phyloP scores from a whole-genome alignment of 2,113 vertebrate genomes.

The Hoplias malabaricus region DNA sequence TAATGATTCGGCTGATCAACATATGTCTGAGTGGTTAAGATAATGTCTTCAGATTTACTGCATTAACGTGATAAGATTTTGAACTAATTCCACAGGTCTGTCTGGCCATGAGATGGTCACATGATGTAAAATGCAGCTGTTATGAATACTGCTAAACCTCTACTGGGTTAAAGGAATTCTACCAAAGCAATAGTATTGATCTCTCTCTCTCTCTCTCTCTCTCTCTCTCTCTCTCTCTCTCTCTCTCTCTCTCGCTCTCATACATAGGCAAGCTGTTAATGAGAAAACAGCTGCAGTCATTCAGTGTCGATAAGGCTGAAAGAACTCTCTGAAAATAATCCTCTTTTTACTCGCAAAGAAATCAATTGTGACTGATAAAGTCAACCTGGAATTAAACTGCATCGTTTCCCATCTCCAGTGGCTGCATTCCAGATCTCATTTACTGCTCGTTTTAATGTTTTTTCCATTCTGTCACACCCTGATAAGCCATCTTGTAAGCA shows the following conservation, averaged over 20 bases:
- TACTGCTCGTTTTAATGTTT: constrained; percentile 46
- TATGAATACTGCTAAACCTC: too few relatives aligned
- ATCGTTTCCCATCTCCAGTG: constrained; percentile 38
- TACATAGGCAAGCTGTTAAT: constrained; percentile 27
- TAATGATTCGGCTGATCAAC: too few relatives aligned
- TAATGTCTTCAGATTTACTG: too few relatives aligned
- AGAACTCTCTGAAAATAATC: constrained; percentile 30
- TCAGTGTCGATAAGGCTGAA: constrained; percentile 46
- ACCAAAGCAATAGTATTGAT: too few relatives aligned
- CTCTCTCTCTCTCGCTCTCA: not conserved
- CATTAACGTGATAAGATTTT: too few relatives aligned
- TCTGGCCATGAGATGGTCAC: not conserved
- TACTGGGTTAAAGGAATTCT: too few relatives aligned
- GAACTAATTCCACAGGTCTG: too few relatives aligned
- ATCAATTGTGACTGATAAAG: constrained; percentile 51
- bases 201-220: too few relatives aligned
- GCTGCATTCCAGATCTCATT: constrained; percentile 46
- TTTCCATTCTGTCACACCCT: constrained; percentile 35
- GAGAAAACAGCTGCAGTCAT: constrained; percentile 46
- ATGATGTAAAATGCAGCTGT: too few relatives aligned
- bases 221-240: not conserved
- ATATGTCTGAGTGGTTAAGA: too few relatives aligned
- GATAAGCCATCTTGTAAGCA: constrained; percentile 35
- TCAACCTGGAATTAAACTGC: constrained; percentile 32
- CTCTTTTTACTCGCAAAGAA: constrained; percentile 17